Conservation (phyloP, 2,113 vertebrate species). For the Carlito syrichta region DNA sequence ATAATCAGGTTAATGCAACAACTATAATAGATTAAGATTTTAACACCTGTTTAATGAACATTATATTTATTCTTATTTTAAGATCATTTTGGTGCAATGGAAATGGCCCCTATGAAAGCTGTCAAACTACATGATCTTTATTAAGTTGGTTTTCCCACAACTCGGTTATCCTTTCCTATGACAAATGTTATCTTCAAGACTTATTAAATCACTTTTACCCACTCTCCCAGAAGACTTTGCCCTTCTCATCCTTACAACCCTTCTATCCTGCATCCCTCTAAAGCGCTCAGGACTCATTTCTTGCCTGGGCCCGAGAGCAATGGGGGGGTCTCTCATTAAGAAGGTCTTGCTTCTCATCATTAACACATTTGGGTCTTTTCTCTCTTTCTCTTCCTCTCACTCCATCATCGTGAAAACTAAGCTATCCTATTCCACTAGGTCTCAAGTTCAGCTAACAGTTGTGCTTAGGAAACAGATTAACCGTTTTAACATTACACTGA, state of each 20-base stretch:
- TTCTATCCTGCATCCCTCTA: neutral
- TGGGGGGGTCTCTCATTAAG: neutral
- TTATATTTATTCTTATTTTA: neutral
- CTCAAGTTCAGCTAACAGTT: neutral
- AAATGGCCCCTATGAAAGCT: neutral
- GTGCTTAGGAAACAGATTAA: neutral
- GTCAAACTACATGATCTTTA: neutral
- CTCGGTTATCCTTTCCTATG: neutral
- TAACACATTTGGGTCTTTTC: neutral
- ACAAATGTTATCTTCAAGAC: slow-evolving; percentile 22
- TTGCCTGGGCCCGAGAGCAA: neutral
- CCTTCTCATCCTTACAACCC: neutral
- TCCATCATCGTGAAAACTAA: neutral
- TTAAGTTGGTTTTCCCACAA: slow-evolving; percentile 5
- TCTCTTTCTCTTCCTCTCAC: neutral
- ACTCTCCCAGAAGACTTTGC: neutral
- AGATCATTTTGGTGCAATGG: neutral
- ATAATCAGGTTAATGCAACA: slow-evolving; percentile 40
- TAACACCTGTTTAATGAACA: slow-evolving; percentile 28
- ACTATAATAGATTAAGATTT: neutral
- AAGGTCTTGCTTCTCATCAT: neutral
- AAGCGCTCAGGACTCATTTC: neutral
- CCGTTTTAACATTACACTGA: neutral
- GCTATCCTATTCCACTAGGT: neutral
- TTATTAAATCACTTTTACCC: neutral